A percentile compares a stretch with the other conserved stretches of the same genome.
Conservation (phyloP, 1,140 invertebrate genomes). For the Meloidogyne chitwoodi region DNA sequence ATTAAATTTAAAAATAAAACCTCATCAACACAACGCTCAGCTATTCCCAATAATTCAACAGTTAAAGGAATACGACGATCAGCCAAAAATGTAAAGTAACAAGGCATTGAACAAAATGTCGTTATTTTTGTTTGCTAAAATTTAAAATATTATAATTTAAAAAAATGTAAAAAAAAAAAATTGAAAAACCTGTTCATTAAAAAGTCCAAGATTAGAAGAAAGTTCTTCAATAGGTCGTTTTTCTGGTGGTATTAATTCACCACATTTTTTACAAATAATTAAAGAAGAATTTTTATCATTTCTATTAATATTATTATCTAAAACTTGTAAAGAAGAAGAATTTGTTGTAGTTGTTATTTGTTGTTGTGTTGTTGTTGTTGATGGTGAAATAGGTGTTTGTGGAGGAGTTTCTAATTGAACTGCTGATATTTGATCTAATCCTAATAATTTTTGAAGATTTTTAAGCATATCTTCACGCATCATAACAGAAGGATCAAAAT, state of each 20-base stretch:
- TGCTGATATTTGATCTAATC: neutral
- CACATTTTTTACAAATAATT: slow-evolving; percentile 37
- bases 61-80: slow-evolving; percentile 58
- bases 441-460: slow-evolving; percentile 20
- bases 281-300: slow-evolving; percentile 9
- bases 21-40: slow-evolving; percentile 51
- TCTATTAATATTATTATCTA: neutral
- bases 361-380: too few relatives aligned
- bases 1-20: neutral
- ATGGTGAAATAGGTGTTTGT: slow-evolving; percentile 12
- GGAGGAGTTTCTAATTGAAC: slow-evolving; percentile 29
- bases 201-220: slow-evolving; percentile 34
- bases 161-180: slow-evolving; percentile 14
- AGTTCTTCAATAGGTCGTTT: slow-evolving; percentile 32
- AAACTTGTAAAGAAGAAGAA: slow-evolving; percentile 4
- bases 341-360: neutral
- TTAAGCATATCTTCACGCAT: slow-evolving; percentile 24
- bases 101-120: slow-evolving; percentile 52
- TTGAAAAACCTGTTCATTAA: slow-evolving; percentile 30
- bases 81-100: slow-evolving; percentile 57
- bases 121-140: slow-evolving; percentile 53
- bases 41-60: slow-evolving; percentile 61
- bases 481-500: slow-evolving; percentile 15
- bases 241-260: slow-evolving; percentile 16
- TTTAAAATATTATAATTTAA: slow-evolving; percentile 43